These are phyloP conservation scores for Antechinus stuartii DNA, from an alignment of 2,113 vertebrate species.

Conservation along the genomic window DNA sequence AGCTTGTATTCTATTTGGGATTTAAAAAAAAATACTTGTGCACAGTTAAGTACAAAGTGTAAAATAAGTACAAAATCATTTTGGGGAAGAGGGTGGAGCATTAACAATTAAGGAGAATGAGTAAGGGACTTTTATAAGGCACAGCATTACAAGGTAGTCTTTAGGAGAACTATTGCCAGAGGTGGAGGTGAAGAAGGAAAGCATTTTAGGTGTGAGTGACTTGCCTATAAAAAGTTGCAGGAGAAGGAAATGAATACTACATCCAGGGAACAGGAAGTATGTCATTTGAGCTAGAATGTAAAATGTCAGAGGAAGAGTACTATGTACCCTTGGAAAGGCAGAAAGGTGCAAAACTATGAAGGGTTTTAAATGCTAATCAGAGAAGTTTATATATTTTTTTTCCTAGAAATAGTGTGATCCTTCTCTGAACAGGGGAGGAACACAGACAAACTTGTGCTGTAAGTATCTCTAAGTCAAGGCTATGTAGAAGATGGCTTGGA, in stretches of 20 bases:
- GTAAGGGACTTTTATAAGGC: neutral
- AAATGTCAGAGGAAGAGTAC: neutral
- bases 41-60: neutral
- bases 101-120: neutral
- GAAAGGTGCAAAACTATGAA: neutral
- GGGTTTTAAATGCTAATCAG: neutral
- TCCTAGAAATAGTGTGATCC: neutral
- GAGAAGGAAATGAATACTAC: neutral
- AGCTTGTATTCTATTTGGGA: neutral
- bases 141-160: neutral
- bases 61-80: neutral
- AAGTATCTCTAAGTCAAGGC: neutral
- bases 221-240: neutral
- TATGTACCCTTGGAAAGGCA: neutral
- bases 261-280: too few relatives aligned
- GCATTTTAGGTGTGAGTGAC: neutral
- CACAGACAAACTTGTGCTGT: neutral
- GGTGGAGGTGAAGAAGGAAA: neutral
- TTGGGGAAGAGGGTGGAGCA: neutral
- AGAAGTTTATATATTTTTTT: neutral
- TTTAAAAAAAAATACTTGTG: neutral
- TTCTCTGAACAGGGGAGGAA: neutral
- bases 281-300: neutral
- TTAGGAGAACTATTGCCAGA: neutral
- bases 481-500: neutral